A percentile compares a stretch with the other conserved stretches of the same genome.
phyloP scores from a whole-genome alignment of 2,888 invertebrate genomes.

The Platycheirus albimanus region DNA sequence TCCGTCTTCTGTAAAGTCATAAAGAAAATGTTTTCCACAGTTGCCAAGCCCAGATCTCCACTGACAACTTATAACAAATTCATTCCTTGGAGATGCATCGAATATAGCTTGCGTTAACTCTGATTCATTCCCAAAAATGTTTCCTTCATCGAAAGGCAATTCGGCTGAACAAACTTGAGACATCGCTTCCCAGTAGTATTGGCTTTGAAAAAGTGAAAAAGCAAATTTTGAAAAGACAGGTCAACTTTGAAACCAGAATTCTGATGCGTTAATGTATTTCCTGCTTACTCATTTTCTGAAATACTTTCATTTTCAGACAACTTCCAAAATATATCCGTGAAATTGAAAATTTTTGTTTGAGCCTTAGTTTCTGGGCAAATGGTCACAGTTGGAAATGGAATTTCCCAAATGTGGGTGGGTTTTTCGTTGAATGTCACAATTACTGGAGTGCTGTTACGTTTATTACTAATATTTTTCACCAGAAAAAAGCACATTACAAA shows the following conservation, averaged over 20 bases:
- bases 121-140: not conserved
- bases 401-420: slow-evolving; percentile 81
- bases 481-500: not conserved
- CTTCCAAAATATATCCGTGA: not conserved
- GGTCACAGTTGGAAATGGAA: slow-evolving; percentile 65
- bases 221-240: no score
- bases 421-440: slow-evolving; percentile 87
- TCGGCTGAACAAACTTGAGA: no score
- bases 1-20: not conserved
- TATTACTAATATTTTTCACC: slow-evolving; percentile 81
- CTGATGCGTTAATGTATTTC: no score
- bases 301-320: no score
- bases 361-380: slow-evolving; percentile 63
- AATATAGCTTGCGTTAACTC: not conserved
- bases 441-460: slow-evolving; percentile 86
- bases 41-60: not conserved
- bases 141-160: no score
- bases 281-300: no score
- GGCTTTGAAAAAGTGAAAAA: no score
- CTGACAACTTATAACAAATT: not conserved
- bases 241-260: no score
- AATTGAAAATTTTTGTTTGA: slow-evolving; percentile 23
- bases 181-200: no score
- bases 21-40: not conserved
- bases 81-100: not conserved